Evolutionary conservation across 64 coral and sea anemone genomes (phyloP), one percentile per base, ranked within the genome.

Genomic region (Cladopsammia gracilis): DNA sequence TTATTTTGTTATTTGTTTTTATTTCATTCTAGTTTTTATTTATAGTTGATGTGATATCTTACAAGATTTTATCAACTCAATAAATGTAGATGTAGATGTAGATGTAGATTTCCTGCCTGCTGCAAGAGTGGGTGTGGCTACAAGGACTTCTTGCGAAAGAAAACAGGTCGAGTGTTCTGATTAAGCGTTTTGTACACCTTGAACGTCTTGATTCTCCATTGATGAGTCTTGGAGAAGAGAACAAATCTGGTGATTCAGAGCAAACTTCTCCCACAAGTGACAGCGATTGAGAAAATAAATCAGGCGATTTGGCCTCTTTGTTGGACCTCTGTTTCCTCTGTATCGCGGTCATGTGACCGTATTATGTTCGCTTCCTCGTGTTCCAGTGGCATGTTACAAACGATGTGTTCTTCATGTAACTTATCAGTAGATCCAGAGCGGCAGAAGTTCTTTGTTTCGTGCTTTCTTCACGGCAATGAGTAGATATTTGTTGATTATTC

Each of bases 201-300:
- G 57, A 64, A 61, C 10, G 25, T 2, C 34, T 0, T 9, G 59
- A 64, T 64, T 64, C 43, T 19, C 4, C 42, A 5, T 47, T 7
- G 8, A 20, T 1, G 15, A 62, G 34, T 47, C 25, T 47, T 82
- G 57, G 58, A 64, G 58, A 64, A 4, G 14, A 19, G 10, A n/a
- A 82, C 1, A 82, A 24, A 47, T 82, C 57, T 16, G 58, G 25
- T 47, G 78, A 48, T 16, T 62, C 34, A 20, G 78, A 82, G 8
- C 6, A 9, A 82, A 34, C 18, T 64, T 47, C 78, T 45, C 64
- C 59, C 59, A 47, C 7, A 8, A 16, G 7, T 44, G 58, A 82
- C 16, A 64, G 16, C 16, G 78, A 82, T 34, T 82, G 78, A n/a
- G 78, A 64, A 45, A 82, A 64, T 16, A 82, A 64, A 46, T 62